A percentile compares a stretch with the other conserved stretches of the same genome.
phyloP scores from a whole-genome alignment of 1,140 invertebrate genomes.

The Ceratina australensis region DNA sequence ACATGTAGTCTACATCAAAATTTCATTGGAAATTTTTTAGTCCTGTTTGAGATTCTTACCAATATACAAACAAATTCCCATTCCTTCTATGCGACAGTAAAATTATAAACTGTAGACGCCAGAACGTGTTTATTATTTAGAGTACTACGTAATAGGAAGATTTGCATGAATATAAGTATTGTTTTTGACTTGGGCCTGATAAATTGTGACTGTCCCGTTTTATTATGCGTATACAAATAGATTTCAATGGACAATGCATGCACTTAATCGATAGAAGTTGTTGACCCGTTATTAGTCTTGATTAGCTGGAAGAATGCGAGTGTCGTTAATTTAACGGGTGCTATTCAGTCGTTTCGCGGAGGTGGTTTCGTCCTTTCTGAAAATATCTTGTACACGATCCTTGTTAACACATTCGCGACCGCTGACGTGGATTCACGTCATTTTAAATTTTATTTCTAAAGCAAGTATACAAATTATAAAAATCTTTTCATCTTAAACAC shows the following conservation, averaged over 20 bases:
- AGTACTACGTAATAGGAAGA: not conserved
- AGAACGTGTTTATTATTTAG: no score
- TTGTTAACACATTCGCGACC: no score
- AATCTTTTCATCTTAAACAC: no score
- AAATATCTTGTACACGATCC: no score
- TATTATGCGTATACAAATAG: conserved; percentile 12
- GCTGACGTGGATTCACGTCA: no score
- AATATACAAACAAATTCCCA: no score
- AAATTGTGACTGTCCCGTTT: not conserved
- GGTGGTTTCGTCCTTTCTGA: not conserved
- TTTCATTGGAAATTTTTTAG: no score
- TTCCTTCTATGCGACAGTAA: no score
- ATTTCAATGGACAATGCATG: conserved; percentile 37
- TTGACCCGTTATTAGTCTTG: conserved; percentile 40
- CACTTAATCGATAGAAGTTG: conserved; percentile 28
- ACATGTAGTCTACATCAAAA: not conserved
- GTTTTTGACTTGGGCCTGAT: not conserved
- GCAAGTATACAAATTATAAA: no score
- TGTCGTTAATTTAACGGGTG: not conserved
- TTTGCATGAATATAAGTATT: not conserved
- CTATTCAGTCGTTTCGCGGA: not conserved
- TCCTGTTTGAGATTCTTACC: no score
- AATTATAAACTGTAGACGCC: no score
- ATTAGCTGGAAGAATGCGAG: conserved; percentile 45
- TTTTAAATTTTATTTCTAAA: no score